Conservation (phyloP, 2,888 invertebrate genomes). For the Maniola hyperantus region DNA sequence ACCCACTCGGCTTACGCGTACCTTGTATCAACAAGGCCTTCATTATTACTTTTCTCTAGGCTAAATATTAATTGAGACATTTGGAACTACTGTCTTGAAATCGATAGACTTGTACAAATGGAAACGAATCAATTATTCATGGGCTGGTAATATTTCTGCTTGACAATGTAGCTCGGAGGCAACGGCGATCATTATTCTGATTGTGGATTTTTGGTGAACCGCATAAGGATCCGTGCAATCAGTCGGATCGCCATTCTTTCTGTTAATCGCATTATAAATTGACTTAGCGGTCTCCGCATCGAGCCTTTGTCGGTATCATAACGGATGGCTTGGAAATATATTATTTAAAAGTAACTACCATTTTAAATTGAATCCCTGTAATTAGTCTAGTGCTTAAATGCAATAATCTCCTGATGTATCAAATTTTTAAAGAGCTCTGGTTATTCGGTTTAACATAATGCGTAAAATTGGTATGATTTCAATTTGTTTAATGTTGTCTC, state of each 20-base stretch:
- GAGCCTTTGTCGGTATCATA: constrained; percentile 73
- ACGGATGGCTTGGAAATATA: constrained; percentile 63
- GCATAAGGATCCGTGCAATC: constrained; percentile 70
- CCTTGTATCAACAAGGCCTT: constrained; percentile 64
- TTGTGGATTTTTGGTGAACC: constrained; percentile 60
- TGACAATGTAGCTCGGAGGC: constrained; percentile 45
- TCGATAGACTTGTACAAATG: constrained; percentile 63
- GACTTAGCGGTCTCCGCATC: constrained; percentile 63
- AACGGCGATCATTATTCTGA: constrained; percentile 58
- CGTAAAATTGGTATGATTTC: constrained; percentile 5
- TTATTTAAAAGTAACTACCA: constrained; percentile 63
- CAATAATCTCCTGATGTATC: constrained; percentile 41
- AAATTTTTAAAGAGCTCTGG: constrained; percentile 28
- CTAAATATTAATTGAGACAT: constrained; percentile 81
- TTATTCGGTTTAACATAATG: constrained; percentile 8
- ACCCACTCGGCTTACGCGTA: constrained; percentile 79
- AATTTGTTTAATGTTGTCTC: neutral
- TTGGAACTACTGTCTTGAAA: constrained; percentile 61
- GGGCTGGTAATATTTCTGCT: constrained; percentile 35
- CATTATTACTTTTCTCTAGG: constrained; percentile 78
- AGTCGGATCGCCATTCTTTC: constrained; percentile 72
- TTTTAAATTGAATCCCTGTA: constrained; percentile 66
- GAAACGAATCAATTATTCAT: constrained; percentile 58
- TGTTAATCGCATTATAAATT: constrained; percentile 80
- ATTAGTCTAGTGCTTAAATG: constrained; percentile 60